Base-by-base conservation (phyloP, 2,888 invertebrate species). In the Drosophila helvetica region DNA sequence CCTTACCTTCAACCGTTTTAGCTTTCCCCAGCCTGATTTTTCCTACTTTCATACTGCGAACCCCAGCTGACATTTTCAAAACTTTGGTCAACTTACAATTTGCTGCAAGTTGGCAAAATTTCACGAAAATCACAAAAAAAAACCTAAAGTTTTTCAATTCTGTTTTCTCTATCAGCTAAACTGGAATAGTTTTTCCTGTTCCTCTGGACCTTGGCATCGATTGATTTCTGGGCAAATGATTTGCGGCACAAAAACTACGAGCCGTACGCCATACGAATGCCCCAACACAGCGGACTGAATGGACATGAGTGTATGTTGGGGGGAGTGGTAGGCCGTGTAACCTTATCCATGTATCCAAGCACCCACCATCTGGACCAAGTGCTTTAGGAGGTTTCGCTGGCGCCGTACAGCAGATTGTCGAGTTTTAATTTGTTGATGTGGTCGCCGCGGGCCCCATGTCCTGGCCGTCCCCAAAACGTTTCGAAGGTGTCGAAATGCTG, bases 401-500 rank as follows among this genome's bases (percentile, higher is more conserved):
- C 75, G 63, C 92, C 92, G 75, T 92, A 92, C 80, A 92, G 92
- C 81, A 92, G 91, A 89, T 92, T 90, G 88, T 92, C 90, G 90
- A 92, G 90, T 80, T 92, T 92, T 56, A 91, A 78, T 86, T 92
- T 92, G 77, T 90, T 88, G 72, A 84, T 90, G 57, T 89, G 87
- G 38, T 84, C 76, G 57, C 81, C 80, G 47, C 90, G 92, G 33
- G 92, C 92, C 46, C 92, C 92, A 75, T 92, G 95, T 1, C 96
- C 96, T 0, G 96, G 96, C 52, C 95, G 93, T 27, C 96, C 96
- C 96, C 96, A 97, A 80, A 96, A 93, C 10, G 94, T 93, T 54
- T 94, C 94, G 95, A 96, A 96, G 2, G 96, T 96, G 77, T 94
- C 94, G 90, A 96, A 96, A 90, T 97, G 96, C 74, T 93, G 93